phyloP scores from a whole-genome alignment of 2,113 vertebrate species.

The Hypomesus transpacificus region DNA sequence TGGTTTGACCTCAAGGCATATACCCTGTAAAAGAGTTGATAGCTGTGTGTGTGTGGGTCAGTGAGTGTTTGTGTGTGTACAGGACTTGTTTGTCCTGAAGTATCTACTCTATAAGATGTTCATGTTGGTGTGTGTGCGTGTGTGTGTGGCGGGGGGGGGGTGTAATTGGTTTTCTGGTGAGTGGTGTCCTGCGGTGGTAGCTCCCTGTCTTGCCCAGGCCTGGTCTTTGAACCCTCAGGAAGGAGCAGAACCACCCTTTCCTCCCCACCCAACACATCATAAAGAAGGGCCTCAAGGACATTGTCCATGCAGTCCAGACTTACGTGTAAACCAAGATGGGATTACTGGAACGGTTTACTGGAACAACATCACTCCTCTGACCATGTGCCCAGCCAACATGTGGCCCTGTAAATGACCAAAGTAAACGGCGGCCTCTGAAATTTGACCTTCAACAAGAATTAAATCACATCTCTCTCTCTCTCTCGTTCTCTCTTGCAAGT shows the following conservation, averaged over 20 bases:
- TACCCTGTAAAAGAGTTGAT: constrained; percentile 14
- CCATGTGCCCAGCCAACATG: not conserved
- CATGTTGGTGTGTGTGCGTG: constrained; percentile 13
- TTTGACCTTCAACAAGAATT: not conserved
- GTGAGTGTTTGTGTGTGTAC: constrained; percentile 9
- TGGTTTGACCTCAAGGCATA: constrained; percentile 12
- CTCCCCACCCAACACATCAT: constrained; percentile 16
- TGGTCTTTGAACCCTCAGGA: constrained; percentile 19
- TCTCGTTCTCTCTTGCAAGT: no score
- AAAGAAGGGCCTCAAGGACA: constrained; percentile 3
- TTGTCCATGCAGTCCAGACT: constrained; percentile 12
- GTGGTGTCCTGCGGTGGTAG: constrained; percentile 19
- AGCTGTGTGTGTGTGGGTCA: constrained; percentile 12
- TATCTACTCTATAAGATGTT: not conserved
- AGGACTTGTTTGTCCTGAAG: no score
- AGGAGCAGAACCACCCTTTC: not conserved
- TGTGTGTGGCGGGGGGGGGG: not conserved
- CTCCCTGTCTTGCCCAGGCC: constrained; percentile 8
- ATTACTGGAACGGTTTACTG: constrained; percentile 15
- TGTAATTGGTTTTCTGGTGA: constrained; percentile 37
- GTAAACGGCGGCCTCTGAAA: not conserved
- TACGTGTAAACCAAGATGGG: constrained; percentile 7
- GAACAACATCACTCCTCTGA: not conserved
- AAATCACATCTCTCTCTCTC: no score
- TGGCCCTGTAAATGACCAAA: not conserved